phyloP scores from a whole-genome alignment of 2,113 vertebrate species.

The Turdus rufiventris region DNA sequence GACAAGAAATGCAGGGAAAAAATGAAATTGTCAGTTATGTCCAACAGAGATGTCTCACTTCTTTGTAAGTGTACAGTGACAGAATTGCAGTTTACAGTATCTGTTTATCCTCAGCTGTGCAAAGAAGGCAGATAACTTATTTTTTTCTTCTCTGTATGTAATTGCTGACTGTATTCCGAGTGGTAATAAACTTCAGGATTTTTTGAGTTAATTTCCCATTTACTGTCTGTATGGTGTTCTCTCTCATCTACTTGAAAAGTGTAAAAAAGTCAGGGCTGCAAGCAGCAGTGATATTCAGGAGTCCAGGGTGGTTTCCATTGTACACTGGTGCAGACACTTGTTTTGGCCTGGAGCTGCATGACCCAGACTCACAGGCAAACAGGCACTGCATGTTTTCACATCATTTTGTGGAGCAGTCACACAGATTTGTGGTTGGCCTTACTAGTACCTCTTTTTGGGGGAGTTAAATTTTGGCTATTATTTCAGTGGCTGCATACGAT shows the following conservation, averaged over 20 bases:
- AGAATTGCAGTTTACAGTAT: background rate
- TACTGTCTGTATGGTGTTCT: background rate
- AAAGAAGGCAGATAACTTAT: background rate
- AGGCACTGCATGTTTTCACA: background rate
- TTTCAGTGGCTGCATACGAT: background rate
- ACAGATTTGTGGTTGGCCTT: background rate
- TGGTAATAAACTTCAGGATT: background rate
- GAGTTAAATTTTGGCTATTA: background rate
- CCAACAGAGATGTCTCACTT: background rate
- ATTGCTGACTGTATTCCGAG: background rate
- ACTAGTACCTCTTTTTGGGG: background rate
- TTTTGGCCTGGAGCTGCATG: background rate
- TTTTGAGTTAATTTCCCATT: background rate
- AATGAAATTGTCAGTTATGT: background rate
- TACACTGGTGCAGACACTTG: accelerated
- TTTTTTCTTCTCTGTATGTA: background rate
- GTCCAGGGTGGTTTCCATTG: background rate
- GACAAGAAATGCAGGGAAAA: background rate
- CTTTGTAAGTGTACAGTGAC: background rate
- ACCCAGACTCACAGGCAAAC: background rate
- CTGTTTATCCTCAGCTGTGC: background rate
- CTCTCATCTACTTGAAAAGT: background rate
- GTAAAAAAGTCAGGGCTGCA: background rate
- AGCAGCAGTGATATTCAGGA: background rate
- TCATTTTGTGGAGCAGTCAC: background rate